Evolutionary conservation across 2,113 vertebrate genomes (phyloP).

Genomic region (Fulica atra): DNA sequence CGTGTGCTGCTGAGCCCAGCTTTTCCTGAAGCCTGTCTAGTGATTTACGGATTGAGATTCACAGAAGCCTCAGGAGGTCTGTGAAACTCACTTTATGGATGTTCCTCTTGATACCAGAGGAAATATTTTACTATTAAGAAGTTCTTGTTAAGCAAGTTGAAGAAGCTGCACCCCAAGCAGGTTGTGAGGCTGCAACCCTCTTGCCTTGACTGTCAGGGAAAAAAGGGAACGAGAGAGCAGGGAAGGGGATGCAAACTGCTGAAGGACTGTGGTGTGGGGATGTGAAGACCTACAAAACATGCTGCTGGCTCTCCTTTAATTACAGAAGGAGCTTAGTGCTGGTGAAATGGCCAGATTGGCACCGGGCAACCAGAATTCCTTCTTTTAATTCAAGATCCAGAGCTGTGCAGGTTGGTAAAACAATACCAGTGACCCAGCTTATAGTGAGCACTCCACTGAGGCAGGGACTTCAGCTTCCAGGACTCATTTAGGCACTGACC

Average conservation of each 20-base stretch:
- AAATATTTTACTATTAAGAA: not conserved
- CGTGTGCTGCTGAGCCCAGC: too few species aligned
- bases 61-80: not conserved
- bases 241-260: not conserved
- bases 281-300: not conserved
- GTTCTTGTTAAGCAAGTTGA: not conserved
- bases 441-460: not conserved
- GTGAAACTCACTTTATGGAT: not conserved
- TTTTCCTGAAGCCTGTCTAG: not conserved
- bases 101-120: not conserved
- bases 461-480: not conserved
- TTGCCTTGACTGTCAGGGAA: rapidly evolving
- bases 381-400: not conserved
- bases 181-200: rapidly evolving
- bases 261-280: rapidly evolving
- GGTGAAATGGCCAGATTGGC: not conserved
- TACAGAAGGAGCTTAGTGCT: not conserved
- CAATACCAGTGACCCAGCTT: not conserved
- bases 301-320: not conserved
- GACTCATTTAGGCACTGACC: not conserved
- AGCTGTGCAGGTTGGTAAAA: not conserved
- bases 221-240: not conserved
- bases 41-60: not conserved
- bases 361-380: not conserved
- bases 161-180: not conserved